Base-by-base conservation (phyloP, 2,797 vertebrate species). In the Amniataba percoides region DNA sequence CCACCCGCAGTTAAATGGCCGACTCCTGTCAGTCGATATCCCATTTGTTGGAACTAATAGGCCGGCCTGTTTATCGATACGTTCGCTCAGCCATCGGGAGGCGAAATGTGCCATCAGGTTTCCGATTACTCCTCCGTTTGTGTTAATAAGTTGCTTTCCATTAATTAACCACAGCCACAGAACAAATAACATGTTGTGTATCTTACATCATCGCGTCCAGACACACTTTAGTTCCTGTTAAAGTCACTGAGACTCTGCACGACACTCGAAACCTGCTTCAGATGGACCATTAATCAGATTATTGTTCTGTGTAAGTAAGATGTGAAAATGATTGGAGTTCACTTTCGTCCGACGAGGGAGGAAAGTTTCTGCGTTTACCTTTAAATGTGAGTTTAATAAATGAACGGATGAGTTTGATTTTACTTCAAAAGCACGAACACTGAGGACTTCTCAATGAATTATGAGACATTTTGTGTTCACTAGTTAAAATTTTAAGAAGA, bases 11-110 rank as follows among this genome's bases (percentile, higher is more conserved):
- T 74, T 39, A 69, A 78, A 84, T n/a, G 56, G 60, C 46, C 18
- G 66, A 75, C 60, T 72, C 60, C 56, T 78, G 75, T 78, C 78
- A 49, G 57, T 76, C 61, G 42, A 82, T 84, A 67, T 80, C 77
- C 59, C 75, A 71, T 89, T 81, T 78, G 57, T 84, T 65, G 48
- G 65, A 21, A 51, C 66, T 81, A 80, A 86, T 57, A 53, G 71
- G 40, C 60, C 27, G 0, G 18, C 31, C 39, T 73, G 70, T 64
- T 86, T 68, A 67, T 80, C 66, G 16, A 68, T 78, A 59, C 6
- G 0, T 59, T 72, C 65, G 10, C 36, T 51, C 59, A 23, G 58
- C 9, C 5, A 34, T 62, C 43, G 16, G 18, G 2, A 10, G 13
- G 4, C 66, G 14, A 63, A 56, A 80, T 58, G 58, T 77, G 34